Percentiles rank a stretch among this genome's conserved stretches.
These are phyloP conservation scores for Pachymerium ferrugineum DNA, from an alignment of 2,888 invertebrate genomes.

Conservation along the genomic window DNA sequence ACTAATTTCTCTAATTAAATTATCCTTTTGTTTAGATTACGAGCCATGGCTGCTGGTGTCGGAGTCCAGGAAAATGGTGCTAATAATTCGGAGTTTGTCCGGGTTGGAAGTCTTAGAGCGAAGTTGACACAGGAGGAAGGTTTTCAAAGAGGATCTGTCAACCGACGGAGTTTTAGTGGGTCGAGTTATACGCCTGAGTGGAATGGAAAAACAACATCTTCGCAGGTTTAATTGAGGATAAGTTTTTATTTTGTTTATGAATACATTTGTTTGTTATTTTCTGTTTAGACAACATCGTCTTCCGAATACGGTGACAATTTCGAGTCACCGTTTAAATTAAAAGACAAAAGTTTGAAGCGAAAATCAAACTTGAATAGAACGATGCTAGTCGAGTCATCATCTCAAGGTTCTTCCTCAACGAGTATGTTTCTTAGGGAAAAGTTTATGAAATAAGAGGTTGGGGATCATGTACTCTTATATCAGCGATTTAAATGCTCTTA, in stretches of 20 bases:
- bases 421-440: not conserved
- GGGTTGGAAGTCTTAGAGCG: constrained; percentile 34
- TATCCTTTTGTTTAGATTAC: constrained; percentile 32
- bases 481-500: too few relatives aligned
- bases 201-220: not conserved
- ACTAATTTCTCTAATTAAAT: not conserved
- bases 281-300: not conserved
- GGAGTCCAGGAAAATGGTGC: constrained; percentile 5
- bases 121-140: not conserved
- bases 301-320: not conserved
- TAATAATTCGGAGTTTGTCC: constrained; percentile 31
- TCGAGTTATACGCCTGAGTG: not conserved
- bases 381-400: constrained; percentile 38
- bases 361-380: constrained; percentile 62
- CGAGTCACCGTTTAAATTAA: constrained; percentile 43
- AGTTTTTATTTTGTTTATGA: not conserved
- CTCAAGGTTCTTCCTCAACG: not conserved
- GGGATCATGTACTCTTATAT: too few relatives aligned
- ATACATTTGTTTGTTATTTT: not conserved
- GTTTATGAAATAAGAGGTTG: not conserved
- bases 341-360: constrained; percentile 61
- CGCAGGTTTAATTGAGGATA: not conserved
- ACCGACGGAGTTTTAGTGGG: constrained; percentile 18
- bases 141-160: not conserved
- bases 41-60: constrained; percentile 31